Conservation (phyloP, 2,888 invertebrate genomes). For the Plebejus anna region DNA sequence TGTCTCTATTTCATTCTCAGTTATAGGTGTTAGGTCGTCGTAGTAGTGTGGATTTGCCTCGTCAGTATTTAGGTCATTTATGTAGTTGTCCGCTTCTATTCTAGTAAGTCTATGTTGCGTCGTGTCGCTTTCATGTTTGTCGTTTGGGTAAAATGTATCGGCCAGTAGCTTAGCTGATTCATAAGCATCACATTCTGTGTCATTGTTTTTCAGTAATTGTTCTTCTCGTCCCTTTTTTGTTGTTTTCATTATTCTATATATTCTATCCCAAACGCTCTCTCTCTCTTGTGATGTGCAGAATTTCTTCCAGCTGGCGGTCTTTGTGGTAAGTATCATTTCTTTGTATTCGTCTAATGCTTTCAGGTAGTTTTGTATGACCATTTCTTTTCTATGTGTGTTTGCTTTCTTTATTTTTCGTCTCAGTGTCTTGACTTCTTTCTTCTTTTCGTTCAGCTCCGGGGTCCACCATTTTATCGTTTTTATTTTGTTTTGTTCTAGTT, state of each 20-base stretch:
- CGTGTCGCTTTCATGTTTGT: conserved; percentile 25
- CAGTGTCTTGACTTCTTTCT: conserved; percentile 21
- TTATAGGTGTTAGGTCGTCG: neutral
- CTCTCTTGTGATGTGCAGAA: conserved; percentile 32
- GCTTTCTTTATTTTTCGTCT: conserved; percentile 29
- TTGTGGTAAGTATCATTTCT: neutral
- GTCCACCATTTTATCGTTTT: conserved; percentile 31
- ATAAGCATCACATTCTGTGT: conserved; percentile 3
- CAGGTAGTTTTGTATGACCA: conserved; percentile 23
- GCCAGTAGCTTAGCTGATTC: conserved; percentile 33
- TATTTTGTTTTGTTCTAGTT: neutral
- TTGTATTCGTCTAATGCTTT: conserved; percentile 28
- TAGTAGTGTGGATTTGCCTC: neutral
- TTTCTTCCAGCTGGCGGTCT: conserved; percentile 33
- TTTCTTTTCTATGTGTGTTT: neutral
- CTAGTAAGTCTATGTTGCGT: neutral
- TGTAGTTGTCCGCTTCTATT: neutral
- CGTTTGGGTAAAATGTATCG: conserved; percentile 33
- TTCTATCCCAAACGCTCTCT: conserved; percentile 34
- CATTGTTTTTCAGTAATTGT: neutral
- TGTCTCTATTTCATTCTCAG: neutral
- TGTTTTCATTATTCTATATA: conserved; percentile 32
- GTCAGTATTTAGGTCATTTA: neutral
- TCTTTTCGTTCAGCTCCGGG: conserved; percentile 14
- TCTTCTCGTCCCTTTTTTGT: conserved; percentile 27